These are phyloP conservation scores for Mactra quadrangularis DNA, from an alignment of 1,140 invertebrate genomes.

Conservation along the genomic window DNA sequence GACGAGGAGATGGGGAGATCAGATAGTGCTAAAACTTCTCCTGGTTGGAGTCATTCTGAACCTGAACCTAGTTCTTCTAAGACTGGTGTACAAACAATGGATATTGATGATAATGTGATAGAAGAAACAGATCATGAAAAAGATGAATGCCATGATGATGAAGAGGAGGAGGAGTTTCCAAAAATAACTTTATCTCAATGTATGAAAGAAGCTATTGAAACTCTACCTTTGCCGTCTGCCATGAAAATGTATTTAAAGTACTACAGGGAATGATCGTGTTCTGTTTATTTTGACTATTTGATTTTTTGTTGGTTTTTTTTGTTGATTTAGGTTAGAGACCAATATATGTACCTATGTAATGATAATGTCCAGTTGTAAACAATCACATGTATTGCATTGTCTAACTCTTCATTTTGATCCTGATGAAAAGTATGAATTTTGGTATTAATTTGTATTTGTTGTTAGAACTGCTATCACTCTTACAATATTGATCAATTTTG, in stretches of 20 bases:
- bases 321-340: too few species aligned
- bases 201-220: constrained; percentile 85
- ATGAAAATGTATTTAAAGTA: constrained; percentile 86
- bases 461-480: too few species aligned
- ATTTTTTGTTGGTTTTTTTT: too few species aligned
- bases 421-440: too few species aligned
- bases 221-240: constrained; percentile 85
- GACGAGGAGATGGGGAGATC: constrained; percentile 53
- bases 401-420: too few species aligned
- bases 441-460: too few species aligned
- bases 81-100: constrained; percentile 33
- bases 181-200: constrained; percentile 76
- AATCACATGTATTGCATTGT: too few species aligned
- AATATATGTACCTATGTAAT: too few species aligned
- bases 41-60: constrained; percentile 62
- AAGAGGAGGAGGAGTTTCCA: constrained; percentile 55
- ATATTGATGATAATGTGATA: constrained; percentile 5
- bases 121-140: constrained; percentile 15
- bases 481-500: too few species aligned
- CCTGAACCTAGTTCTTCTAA: not conserved
- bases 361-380: too few species aligned
- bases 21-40: constrained; percentile 66
- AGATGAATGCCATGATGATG: too few species aligned
- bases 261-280: constrained; percentile 79
- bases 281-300: too few species aligned